These are phyloP conservation scores for Poeciliopsis presidionis DNA, from an alignment of 2,797 vertebrate species.

Conservation along the genomic window DNA sequence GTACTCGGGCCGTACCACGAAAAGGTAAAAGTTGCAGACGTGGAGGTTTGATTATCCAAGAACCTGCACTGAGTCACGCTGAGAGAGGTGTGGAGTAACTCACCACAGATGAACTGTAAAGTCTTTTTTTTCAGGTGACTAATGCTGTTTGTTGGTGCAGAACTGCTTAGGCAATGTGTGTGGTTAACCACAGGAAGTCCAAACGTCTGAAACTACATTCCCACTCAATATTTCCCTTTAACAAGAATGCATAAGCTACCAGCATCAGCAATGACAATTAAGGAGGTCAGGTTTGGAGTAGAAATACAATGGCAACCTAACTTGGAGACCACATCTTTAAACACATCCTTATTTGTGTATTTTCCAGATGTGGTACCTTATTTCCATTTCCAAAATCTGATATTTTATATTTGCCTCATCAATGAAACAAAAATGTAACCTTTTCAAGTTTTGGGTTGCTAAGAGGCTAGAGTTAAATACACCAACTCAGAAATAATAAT, in stretches of 20 bases:
- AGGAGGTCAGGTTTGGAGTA: not conserved
- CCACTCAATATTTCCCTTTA: not conserved
- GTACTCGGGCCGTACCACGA: constrained; percentile 96
- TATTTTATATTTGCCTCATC: not conserved
- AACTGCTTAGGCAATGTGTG: constrained; percentile 25
- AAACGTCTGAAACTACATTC: not conserved
- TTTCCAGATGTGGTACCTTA: not conserved
- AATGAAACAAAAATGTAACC: not conserved
- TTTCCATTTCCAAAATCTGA: not conserved
- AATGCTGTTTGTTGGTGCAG: not conserved
- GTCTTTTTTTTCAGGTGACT: not conserved
- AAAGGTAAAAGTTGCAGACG: constrained; percentile 81
- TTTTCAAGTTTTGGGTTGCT: not conserved
- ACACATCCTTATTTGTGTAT: not conserved
- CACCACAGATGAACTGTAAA: constrained; percentile 12
- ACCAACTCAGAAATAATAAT: not conserved
- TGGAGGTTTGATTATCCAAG: not conserved
- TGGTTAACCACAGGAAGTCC: not conserved
- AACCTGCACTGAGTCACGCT: not conserved
- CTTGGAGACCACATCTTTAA: not conserved
- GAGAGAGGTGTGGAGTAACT: not conserved
- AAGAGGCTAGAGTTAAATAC: not conserved
- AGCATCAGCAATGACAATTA: not conserved
- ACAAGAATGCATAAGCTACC: not conserved
- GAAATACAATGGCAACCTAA: not conserved